Percentiles rank a stretch among this genome's conserved stretches.
Evolutionary conservation across 1,140 invertebrate species (phyloP).

Genomic region (Anagrus nilaparvatae): DNA sequence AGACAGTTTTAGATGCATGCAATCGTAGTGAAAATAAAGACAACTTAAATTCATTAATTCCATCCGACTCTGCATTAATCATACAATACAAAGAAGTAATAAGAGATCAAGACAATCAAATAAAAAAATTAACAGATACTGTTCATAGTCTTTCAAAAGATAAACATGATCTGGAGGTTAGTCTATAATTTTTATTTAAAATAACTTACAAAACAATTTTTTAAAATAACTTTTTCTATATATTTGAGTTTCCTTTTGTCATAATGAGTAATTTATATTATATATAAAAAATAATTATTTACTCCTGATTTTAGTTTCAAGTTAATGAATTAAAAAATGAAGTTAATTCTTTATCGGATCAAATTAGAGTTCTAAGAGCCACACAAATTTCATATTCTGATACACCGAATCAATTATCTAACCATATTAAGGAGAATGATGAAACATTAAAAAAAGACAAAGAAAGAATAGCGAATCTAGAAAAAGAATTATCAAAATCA

Average conservation of each 20-base stretch:
- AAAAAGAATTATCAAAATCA: too few species aligned
- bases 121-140: slow-evolving; percentile 52
- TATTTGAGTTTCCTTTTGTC: slow-evolving; percentile 9
- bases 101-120: slow-evolving; percentile 70
- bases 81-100: slow-evolving; percentile 83
- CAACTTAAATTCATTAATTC: slow-evolving; percentile 24
- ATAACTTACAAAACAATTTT: background rate
- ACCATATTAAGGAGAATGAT: too few species aligned
- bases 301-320: slow-evolving; percentile 49
- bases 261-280: too few species aligned
- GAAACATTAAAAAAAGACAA: too few species aligned
- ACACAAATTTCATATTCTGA: slow-evolving; percentile 29
- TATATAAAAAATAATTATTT: slow-evolving; percentile 3
- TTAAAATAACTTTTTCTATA: slow-evolving; percentile 1
- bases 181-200: slow-evolving; percentile 7
- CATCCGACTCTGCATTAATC: slow-evolving; percentile 51
- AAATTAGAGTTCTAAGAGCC: slow-evolving; percentile 80
- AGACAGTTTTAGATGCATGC: slow-evolving; percentile 44
- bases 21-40: slow-evolving; percentile 29
- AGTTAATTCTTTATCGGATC: slow-evolving; percentile 71
- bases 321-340: slow-evolving; percentile 60
- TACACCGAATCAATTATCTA: too few species aligned
- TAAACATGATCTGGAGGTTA: slow-evolving; percentile 47
- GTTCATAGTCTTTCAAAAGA: slow-evolving; percentile 43
- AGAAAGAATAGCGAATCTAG: too few species aligned